Evolutionary conservation across 2,113 vertebrate genomes (phyloP).

Genomic region (Buteo buteo): DNA sequence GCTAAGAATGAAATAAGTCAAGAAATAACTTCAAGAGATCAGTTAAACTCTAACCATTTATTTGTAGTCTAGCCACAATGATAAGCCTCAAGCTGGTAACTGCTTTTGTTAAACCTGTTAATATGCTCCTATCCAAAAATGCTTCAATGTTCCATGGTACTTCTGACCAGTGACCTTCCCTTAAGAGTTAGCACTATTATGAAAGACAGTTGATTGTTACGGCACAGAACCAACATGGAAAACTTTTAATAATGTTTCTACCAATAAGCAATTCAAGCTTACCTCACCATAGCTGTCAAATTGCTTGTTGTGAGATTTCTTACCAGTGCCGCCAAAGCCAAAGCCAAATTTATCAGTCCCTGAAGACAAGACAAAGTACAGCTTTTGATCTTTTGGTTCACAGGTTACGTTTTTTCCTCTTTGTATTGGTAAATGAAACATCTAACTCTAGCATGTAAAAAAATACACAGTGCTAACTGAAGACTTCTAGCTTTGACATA

Average conservation of each 20-base stretch:
- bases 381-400: background rate
- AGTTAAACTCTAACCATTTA: background rate
- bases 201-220: background rate
- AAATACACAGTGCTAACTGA: background rate
- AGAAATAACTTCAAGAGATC: background rate
- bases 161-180: background rate
- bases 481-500: background rate
- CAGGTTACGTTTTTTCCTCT: background rate
- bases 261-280: background rate
- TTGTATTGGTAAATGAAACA: background rate
- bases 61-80: background rate
- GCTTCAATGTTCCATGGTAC: background rate
- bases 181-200: background rate
- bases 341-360: slow-evolving; percentile 97
- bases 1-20: background rate
- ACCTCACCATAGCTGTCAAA: slow-evolving; percentile 99
- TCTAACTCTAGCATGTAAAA: background rate
- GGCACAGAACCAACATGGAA: background rate
- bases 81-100: background rate
- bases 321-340: slow-evolving; percentile 97
- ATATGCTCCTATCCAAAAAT: background rate
- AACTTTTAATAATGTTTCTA: background rate
- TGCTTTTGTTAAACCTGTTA: background rate
- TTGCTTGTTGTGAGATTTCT: slow-evolving; percentile 98
- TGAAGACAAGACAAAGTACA: slow-evolving; percentile 38